Evolutionary conservation across 1,140 invertebrate species (phyloP), one percentile per base, ranked within the genome.

Genomic region (Drosophila repletoides): DNA sequence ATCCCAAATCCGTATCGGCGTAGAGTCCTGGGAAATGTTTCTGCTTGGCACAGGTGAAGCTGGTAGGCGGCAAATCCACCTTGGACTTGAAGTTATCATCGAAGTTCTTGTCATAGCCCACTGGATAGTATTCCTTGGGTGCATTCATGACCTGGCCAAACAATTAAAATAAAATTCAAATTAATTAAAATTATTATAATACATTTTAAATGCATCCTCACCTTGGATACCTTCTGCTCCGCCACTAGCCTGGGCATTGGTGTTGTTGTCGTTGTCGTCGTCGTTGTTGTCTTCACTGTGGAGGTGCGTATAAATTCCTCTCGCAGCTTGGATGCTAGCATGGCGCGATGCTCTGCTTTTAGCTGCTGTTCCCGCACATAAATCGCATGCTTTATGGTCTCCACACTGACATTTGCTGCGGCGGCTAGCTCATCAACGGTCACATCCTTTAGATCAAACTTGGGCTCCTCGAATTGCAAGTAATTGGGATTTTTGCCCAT

Each of bases 1-100:
- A 98, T 26, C 96, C 95, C n/a, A 97, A 92, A 91, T 95, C 95
- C 70, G 96, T 95, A 76, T 98, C 96, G 0, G 95, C 96, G 70
- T 97, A 98, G 0, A 97, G 91, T 45, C 97, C 96, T 3, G 96
- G 96, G 74, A 97, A 97, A 88, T 96, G 96, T 80, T 97, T 96
- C 71, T 97, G 96, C 72, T 97, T 95, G 0, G 95, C 95, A 84
- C 97, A 98, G 48, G 95, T 94, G 90, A 98, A 98, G 36, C 92
- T 94, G 0, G 96, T 97, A n/a, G 95, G 95, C 0, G 95, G 95
- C 3, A 97, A 89, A 72, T 97, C 95, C 0, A 96, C 95, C 69
- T 95, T 94, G 5, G 95, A 95, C 17, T 94, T 93, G 83, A 97
- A 97, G 76, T 96, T 95, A 64, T 97, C 95, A 67, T 97, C 95